phyloP scores from a whole-genome alignment of 2,797 vertebrate genomes.

The Craterocephalus amniculus region DNA sequence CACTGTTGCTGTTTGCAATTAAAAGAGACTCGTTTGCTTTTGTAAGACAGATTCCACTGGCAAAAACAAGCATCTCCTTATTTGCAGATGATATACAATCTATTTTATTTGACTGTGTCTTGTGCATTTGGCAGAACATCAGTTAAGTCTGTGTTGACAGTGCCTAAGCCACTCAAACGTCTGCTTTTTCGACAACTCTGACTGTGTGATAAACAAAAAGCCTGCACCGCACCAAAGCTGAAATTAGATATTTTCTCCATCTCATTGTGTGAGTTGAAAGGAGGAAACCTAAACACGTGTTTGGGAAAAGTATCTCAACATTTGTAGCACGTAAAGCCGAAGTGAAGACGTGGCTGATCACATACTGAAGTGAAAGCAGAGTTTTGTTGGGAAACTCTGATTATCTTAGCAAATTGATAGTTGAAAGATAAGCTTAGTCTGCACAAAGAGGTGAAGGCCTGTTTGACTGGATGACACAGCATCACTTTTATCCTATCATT shows the following conservation, averaged over 20 bases:
- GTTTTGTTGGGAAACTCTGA: conserved; percentile 29
- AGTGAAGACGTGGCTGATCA: conserved; percentile 28
- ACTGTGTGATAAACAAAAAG: conserved; percentile 49
- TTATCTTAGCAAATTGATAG: conserved; percentile 27
- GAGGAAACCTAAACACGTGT: conserved; percentile 39
- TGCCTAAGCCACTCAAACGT: conserved; percentile 41
- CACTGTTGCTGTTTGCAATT: conserved; percentile 38
- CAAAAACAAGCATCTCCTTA: conserved; percentile 54
- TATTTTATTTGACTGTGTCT: conserved; percentile 59
- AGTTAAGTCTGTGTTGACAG: conserved; percentile 65
- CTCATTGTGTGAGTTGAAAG: conserved; percentile 60
- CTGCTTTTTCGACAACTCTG: conserved; percentile 44
- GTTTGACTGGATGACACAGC: conserved; percentile 2
- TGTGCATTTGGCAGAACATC: conserved; percentile 62
- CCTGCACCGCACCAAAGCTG: conserved; percentile 35
- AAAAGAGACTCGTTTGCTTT: conserved; percentile 40
- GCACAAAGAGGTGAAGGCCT: conserved; percentile 6
- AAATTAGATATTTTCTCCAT: conserved; percentile 62
- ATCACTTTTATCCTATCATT: conserved; percentile 4
- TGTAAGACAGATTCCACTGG: conserved; percentile 35
- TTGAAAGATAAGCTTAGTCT: conserved; percentile 35
- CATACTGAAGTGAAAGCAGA: conserved; percentile 21
- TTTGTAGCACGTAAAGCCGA: conserved; percentile 23
- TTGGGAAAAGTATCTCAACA: conserved; percentile 28
- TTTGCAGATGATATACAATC: conserved; percentile 60